Conservation (phyloP, 2,888 invertebrate genomes). For the Tetragnatha montana region DNA sequence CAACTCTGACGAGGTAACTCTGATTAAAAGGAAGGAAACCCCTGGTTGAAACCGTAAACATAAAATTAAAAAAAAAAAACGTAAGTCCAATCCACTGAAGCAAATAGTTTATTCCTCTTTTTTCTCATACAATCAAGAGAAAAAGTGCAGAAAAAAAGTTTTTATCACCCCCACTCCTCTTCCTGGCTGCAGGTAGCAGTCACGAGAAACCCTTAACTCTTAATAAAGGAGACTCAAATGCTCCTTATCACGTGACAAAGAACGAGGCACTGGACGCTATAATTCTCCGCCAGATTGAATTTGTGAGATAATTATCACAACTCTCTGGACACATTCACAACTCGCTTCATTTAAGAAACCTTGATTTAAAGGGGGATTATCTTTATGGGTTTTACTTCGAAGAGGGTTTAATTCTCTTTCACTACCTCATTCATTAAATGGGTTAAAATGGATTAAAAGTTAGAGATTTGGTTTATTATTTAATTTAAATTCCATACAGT, state of each 20-base stretch:
- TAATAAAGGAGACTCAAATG: conserved; percentile 6
- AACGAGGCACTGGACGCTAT: neutral
- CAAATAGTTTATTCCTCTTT: neutral
- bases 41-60: no score
- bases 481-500: no score
- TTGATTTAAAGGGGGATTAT: no score
- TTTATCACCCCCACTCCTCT: neutral
- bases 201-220: conserved; percentile 7
- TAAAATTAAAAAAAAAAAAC: neutral
- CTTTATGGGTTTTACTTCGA: no score
- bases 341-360: conserved; percentile 2
- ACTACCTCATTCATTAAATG: no score
- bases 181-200: neutral
- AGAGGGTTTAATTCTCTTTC: no score
- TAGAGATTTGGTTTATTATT: no score
- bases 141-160: neutral
- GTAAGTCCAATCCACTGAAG: neutral
- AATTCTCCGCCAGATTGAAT: neutral
- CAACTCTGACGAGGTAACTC: no score
- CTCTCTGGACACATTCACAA: neutral
- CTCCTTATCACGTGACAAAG: conserved; percentile 9
- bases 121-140: neutral
- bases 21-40: no score
- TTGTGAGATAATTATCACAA: conserved; percentile 8
- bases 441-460: no score